These are phyloP conservation scores for Chamaetylas fuelleborni DNA, from an alignment of 2,113 vertebrate species.

Conservation along the genomic window DNA sequence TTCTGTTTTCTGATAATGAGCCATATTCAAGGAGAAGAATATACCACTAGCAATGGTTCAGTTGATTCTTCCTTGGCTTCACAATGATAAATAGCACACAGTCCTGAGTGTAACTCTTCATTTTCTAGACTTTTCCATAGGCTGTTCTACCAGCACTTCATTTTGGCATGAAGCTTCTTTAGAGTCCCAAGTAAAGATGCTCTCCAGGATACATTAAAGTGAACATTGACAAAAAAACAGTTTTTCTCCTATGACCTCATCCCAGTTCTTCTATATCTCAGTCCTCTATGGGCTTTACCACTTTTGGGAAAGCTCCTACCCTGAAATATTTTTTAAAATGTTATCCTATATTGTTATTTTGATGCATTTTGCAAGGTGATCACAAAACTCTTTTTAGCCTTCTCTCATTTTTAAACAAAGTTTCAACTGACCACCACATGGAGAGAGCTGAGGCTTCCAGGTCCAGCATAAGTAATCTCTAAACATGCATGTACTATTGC, in stretches of 20 bases:
- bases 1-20: neutral
- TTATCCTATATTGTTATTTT: neutral
- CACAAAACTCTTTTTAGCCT: neutral
- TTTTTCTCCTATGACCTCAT: neutral
- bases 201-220: neutral
- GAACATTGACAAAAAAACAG: neutral
- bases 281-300: neutral
- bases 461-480: neutral
- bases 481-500: neutral
- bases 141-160: neutral
- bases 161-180: neutral
- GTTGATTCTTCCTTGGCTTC: neutral
- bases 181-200: neutral
- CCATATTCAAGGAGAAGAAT: neutral
- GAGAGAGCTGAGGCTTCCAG: neutral
- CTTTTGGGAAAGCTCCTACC: neutral
- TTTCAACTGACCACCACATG: rapidly evolving
- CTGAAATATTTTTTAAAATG: neutral
- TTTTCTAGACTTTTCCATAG: neutral
- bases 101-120: neutral
- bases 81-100: neutral
- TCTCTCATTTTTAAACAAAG: neutral
- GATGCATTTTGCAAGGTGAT: neutral
- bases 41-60: neutral
- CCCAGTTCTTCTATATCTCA: neutral